Percentiles rank a stretch among this genome's conserved stretches.
Conservation (phyloP, 2,113 vertebrate genomes). For the Oryzias curvinotus region DNA sequence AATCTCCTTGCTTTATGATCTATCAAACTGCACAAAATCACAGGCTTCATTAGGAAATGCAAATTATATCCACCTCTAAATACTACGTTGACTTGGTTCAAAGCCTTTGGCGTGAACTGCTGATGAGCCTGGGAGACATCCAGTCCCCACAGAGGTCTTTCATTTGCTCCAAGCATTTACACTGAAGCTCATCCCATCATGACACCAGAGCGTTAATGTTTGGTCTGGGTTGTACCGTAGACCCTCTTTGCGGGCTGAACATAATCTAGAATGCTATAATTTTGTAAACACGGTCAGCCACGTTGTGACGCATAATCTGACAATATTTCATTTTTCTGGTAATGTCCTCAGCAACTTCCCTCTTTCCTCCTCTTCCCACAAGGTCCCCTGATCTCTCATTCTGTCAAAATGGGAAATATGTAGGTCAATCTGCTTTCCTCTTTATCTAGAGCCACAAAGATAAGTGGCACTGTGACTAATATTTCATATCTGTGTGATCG, state of each 20-base stretch:
- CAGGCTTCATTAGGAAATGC: conserved; percentile 54
- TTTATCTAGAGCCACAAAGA: conserved; percentile 55
- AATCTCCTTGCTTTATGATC: conserved; percentile 43
- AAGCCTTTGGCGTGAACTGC: conserved; percentile 55
- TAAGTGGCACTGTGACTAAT: conserved; percentile 59
- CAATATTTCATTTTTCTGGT: conserved; percentile 41
- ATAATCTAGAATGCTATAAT: conserved; percentile 37
- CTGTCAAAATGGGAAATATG: conserved; percentile 56
- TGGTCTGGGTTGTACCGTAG: conserved; percentile 16
- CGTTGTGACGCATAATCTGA: conserved; percentile 40
- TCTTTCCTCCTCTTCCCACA: conserved; percentile 33
- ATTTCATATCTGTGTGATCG: conserved; percentile 55
- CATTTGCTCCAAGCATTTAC: conserved; percentile 49
- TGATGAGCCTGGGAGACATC: conserved; percentile 51
- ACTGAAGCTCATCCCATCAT: conserved; percentile 33
- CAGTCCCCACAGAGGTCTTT: conserved; percentile 62
- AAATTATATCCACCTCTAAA: conserved; percentile 65
- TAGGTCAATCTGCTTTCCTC: conserved; percentile 72
- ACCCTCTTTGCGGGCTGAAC: conserved; percentile 40
- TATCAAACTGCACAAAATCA: conserved; percentile 41
- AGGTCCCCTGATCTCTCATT: conserved; percentile 39
- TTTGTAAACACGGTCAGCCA: conserved; percentile 42
- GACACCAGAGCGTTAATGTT: conserved; percentile 20
- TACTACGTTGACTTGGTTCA: conserved; percentile 52
- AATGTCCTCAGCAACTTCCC: conserved; percentile 36